Base-by-base conservation (phyloP, 2,113 vertebrate species). In the Chloropsis hardwickii region DNA sequence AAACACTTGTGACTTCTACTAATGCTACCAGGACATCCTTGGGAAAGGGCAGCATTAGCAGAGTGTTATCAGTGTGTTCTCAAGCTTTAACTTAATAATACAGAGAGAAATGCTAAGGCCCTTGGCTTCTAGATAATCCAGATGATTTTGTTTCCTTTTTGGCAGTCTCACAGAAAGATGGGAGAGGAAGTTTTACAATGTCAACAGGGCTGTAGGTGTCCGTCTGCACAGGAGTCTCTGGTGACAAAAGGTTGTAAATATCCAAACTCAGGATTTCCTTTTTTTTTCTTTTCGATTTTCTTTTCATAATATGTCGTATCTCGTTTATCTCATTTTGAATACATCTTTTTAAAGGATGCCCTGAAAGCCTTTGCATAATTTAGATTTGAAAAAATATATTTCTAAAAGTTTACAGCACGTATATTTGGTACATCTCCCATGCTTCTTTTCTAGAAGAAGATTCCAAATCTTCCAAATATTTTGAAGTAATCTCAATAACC, bases 61-160 rank as follows among this genome's bases (percentile, higher is more conserved):
- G 91, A 54, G 29, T 53, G 7, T 67, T 94, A 89, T 65, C 51
- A 39, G 7, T 2, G 11, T 39, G 6, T 86, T 92, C 70, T 79
- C 22, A 72, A 89, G 72, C 9, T 74, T 86, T 73, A 92, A 82
- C 5, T 27, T 35, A 83, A 77, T 51, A 74, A 28, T 54, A 57
- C 4, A 86, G 9, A 37, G 8, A 81, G 27, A 93, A 89, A 23
- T 72, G 57, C 25, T 48, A 74, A 94, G 54, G 42, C 10, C 37
- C 70, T 74, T 66, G 27, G 5, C 51, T 85, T 66, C 33, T 40
- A 93, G 51, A 78, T 88, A 81, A 54, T 94, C 45, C 67, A 79
- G 51, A 81, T 71, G 19, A 86, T 80, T 89, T 91, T 73, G 11
- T 78, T 96, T 95, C 81, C 69, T 83, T 94, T 91, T 88, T 89